These are phyloP conservation scores for Apantesis nais DNA, from an alignment of 2,888 invertebrate species.

Conservation along the genomic window DNA sequence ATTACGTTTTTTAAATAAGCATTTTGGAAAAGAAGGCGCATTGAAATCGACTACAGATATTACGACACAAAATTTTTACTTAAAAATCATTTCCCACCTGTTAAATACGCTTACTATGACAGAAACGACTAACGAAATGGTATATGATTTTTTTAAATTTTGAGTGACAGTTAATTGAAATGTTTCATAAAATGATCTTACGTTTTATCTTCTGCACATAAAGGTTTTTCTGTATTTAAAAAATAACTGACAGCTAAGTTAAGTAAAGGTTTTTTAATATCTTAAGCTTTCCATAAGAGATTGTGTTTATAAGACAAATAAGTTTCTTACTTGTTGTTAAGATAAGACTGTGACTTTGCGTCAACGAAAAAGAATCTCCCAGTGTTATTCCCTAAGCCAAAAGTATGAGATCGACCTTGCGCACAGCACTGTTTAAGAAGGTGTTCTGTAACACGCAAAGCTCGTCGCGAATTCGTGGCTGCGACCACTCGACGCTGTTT, in stretches of 20 bases:
- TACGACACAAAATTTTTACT: constrained; percentile 34
- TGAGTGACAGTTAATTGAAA: constrained; percentile 35
- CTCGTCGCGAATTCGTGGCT: too few relatives aligned
- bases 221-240: constrained; percentile 8
- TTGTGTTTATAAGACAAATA: constrained; percentile 25
- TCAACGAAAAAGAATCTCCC: constrained; percentile 41
- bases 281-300: constrained; percentile 28
- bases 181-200: too few relatives aligned
- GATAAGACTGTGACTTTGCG: constrained; percentile 40
- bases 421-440: too few relatives aligned
- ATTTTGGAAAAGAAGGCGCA: too few relatives aligned
- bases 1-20: too few relatives aligned
- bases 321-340: constrained; percentile 39
- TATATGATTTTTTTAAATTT: constrained; percentile 40
- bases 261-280: constrained; percentile 20
- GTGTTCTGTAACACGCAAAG: too few relatives aligned
- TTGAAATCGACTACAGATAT: too few relatives aligned
- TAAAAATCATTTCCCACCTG: constrained; percentile 55
- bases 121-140: constrained; percentile 40
- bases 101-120: constrained; percentile 35
- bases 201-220: constrained; percentile 14
- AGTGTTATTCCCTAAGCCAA: too few relatives aligned
- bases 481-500: too few relatives aligned
- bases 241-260: constrained; percentile 20
- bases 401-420: too few relatives aligned